phyloP scores from a whole-genome alignment of 2,113 vertebrate genomes.

The Gallinago paraguaiae region DNA sequence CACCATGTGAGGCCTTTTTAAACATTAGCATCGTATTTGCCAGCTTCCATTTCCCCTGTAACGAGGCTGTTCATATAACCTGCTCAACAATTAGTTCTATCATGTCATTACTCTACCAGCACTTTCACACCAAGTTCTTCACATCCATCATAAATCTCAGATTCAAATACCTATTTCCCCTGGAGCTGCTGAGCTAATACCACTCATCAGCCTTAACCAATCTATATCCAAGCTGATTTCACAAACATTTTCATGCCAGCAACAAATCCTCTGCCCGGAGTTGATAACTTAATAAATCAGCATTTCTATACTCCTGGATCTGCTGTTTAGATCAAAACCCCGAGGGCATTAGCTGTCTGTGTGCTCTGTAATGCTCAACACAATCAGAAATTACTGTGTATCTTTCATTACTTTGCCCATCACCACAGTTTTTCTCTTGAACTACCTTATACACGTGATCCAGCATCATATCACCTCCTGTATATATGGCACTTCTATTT shows the following conservation, averaged over 20 bases:
- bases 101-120: not conserved
- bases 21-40: not conserved
- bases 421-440: not conserved
- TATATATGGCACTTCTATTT: not conserved
- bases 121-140: not conserved
- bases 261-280: not conserved
- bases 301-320: not conserved
- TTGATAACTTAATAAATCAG: not conserved
- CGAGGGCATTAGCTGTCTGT: not conserved
- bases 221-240: not conserved
- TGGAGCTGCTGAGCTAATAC: not conserved
- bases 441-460: not conserved
- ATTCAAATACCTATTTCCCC: not conserved
- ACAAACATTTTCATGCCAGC: not conserved
- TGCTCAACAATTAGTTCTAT: not conserved
- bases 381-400: not conserved
- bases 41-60: not conserved
- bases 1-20: not conserved
- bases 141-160: not conserved
- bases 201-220: not conserved
- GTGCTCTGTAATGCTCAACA: not conserved
- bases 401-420: not conserved
- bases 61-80: not conserved
- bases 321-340: not conserved
- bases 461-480: not conserved